Conservation (phyloP, 2,888 invertebrate genomes). For the Cheilosia variabilis region DNA sequence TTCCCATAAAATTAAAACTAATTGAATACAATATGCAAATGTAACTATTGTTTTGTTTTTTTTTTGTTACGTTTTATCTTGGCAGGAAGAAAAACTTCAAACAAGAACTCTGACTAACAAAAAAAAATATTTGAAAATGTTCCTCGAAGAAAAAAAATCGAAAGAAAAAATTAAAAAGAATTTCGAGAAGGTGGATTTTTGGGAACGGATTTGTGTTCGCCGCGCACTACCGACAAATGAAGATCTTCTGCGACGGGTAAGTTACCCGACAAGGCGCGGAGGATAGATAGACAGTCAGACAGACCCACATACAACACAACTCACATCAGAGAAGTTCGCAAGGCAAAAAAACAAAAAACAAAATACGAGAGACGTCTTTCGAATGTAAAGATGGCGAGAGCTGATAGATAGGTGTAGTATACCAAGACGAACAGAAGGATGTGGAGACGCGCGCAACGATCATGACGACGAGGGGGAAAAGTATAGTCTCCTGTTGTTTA, state of each 20-base stretch:
- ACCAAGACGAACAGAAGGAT: conserved; percentile 45
- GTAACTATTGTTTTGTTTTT: background rate
- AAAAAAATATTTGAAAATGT: background rate
- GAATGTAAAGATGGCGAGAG: conserved; percentile 45
- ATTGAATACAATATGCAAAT: background rate
- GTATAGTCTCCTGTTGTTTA: conserved; percentile 56
- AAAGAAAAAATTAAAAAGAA: conserved; percentile 32
- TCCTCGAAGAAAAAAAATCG: conserved; percentile 1
- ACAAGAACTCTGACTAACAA: conserved; percentile 13
- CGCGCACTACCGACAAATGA: conserved; percentile 83
- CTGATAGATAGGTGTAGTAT: conserved; percentile 56
- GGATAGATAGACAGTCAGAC: conserved; percentile 72
- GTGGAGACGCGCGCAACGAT: conserved; percentile 47
- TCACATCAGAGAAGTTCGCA: conserved; percentile 69
- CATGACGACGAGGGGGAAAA: conserved; percentile 52
- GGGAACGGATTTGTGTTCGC: conserved; percentile 76
- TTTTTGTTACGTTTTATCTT: conserved; percentile 43
- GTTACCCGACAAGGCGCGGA: conserved; percentile 67
- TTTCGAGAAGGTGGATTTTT: conserved; percentile 64
- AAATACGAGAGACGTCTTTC: conserved; percentile 52
- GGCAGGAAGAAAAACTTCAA: conserved; percentile 46
- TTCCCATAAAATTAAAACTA: conserved; percentile 28
- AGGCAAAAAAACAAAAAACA: conserved; percentile 52
- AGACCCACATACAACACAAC: conserved; percentile 68
- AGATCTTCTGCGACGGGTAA: conserved; percentile 80